Conservation (phyloP, 2,888 invertebrate species). For the Xestia c-nigrum region DNA sequence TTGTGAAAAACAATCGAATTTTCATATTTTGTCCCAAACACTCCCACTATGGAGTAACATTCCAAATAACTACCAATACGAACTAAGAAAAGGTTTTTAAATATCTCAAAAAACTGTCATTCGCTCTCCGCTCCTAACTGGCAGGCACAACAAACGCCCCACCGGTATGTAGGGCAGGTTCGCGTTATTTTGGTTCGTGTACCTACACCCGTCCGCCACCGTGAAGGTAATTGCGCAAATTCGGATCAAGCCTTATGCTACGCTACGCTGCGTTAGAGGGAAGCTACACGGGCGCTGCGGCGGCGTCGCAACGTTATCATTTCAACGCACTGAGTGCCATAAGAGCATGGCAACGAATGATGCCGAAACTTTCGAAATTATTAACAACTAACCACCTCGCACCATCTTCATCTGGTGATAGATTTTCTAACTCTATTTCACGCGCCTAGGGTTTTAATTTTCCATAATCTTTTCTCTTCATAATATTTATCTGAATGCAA, state of each 20-base stretch:
- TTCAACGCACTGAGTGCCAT: not conserved
- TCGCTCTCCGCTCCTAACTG: conserved; percentile 26
- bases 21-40: not conserved
- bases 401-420: not conserved
- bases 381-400: not conserved
- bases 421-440: not conserved
- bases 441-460: not conserved
- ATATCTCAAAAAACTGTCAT: not conserved
- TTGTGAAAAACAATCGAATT: not conserved
- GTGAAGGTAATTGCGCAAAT: conserved; percentile 70
- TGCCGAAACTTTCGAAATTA: not conserved
- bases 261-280: conserved; percentile 49
- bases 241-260: conserved; percentile 58
- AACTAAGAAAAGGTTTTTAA: not conserved
- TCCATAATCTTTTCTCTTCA: not conserved
- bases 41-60: not conserved
- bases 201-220: conserved; percentile 53
- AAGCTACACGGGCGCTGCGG: not conserved
- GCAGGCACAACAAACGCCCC: conserved; percentile 27
- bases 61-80: not conserved
- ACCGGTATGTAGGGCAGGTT: conserved; percentile 69
- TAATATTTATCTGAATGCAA: not conserved
- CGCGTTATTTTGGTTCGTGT: conserved; percentile 70
- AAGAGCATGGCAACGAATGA: not conserved
- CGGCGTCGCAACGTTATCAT: not conserved